Conservation (phyloP, 2,888 invertebrate genomes). For the Drosophila quinaria region DNA sequence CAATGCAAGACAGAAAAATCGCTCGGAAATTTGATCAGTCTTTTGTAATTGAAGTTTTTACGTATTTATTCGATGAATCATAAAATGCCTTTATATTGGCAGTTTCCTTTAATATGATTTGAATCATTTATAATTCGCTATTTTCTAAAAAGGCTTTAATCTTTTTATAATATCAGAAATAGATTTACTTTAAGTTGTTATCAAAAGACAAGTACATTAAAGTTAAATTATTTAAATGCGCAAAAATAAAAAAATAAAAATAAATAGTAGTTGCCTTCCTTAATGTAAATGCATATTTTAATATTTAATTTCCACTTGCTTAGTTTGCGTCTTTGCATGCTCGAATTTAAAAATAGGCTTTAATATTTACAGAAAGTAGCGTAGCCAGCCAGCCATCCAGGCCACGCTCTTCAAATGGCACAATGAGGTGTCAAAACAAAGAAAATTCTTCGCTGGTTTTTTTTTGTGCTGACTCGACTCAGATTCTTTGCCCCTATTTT, state of each 20-base stretch:
- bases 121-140: too few relatives aligned
- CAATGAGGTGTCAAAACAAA: slow-evolving; percentile 80
- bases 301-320: not conserved
- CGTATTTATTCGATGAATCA: not conserved
- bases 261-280: not conserved
- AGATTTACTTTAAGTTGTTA: too few relatives aligned
- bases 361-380: slow-evolving; percentile 39
- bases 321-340: not conserved
- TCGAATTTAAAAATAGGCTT: slow-evolving; percentile 40
- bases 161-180: too few relatives aligned
- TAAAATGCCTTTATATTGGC: too few relatives aligned
- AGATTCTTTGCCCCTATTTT: slow-evolving; percentile 50
- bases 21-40: not conserved
- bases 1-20: not conserved
- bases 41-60: not conserved
- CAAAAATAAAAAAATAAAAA: not conserved
- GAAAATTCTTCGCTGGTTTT: slow-evolving; percentile 56
- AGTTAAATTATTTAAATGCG: too few relatives aligned
- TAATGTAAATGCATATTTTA: slow-evolving; percentile 10
- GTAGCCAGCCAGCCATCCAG: slow-evolving; percentile 1
- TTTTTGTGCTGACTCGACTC: slow-evolving; percentile 65
- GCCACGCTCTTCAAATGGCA: slow-evolving; percentile 27
- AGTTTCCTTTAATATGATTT: too few relatives aligned
- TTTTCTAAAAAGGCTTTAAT: too few relatives aligned
- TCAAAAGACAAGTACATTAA: too few relatives aligned